Percentiles rank a stretch among this genome's conserved stretches.
Conservation (phyloP, 1,140 invertebrate genomes). For the Eupeodes corollae region DNA sequence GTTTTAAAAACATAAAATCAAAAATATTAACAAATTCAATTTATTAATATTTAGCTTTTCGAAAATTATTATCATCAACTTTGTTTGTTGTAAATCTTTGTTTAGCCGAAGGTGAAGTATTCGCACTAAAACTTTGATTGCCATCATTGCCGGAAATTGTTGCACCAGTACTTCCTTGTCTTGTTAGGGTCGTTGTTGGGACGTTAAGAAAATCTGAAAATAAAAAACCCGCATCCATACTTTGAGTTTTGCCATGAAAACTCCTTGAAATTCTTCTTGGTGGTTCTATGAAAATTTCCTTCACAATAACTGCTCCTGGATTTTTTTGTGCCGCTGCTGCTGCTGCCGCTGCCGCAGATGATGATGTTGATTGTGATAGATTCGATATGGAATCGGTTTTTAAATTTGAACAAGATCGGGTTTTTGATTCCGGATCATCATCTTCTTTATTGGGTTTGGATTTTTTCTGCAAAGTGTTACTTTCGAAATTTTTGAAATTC, state of each 20-base stretch:
- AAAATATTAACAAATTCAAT: too few species aligned
- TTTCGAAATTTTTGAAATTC: conserved; percentile 29
- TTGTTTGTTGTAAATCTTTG: too few species aligned
- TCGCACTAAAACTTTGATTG: too few species aligned
- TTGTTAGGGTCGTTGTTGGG: conserved; percentile 7
- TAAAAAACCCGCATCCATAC: conserved; percentile 32
- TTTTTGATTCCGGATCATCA: conserved; percentile 19
- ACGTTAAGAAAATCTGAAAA: conserved; percentile 29
- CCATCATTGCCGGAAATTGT: too few species aligned
- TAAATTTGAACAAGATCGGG: conserved; percentile 31
- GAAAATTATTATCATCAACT: too few species aligned
- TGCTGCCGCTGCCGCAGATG: not conserved
- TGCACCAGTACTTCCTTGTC: too few species aligned
- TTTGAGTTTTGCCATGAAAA: conserved; percentile 38
- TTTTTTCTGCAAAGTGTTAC: conserved; percentile 24
- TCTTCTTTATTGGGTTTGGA: conserved; percentile 15
- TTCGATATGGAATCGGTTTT: conserved; percentile 15
- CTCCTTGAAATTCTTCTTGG: conserved; percentile 39
- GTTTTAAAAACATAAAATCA: too few species aligned
- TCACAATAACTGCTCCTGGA: conserved; percentile 37
- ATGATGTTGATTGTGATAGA: conserved; percentile 1
- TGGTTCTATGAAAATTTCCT: conserved; percentile 41
- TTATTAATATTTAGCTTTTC: too few species aligned
- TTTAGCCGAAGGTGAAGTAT: too few species aligned
- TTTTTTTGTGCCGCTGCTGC: conserved; percentile 11